Evolutionary conservation across 1,140 invertebrate genomes (phyloP).

Genomic region (Nilaparvata lugens): DNA sequence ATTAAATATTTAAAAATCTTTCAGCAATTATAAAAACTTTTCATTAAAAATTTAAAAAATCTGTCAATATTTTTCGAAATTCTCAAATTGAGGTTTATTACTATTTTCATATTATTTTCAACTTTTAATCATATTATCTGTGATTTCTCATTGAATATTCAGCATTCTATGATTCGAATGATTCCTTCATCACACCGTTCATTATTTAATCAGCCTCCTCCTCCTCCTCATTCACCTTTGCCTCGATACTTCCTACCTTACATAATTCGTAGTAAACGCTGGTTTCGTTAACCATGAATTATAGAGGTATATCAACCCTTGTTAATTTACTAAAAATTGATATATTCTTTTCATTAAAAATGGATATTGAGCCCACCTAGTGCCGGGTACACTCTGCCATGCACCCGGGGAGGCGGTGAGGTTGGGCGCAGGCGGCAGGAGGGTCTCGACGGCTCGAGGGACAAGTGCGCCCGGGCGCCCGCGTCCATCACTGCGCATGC

Average conservation of each 20-base stretch:
- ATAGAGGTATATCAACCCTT: neutral
- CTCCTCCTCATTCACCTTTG: neutral
- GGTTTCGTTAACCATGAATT: neutral
- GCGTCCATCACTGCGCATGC: neutral
- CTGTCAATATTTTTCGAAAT: no score
- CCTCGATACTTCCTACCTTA: neutral
- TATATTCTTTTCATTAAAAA: no score
- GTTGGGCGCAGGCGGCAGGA: constrained; percentile 39
- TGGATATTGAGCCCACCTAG: constrained; percentile 30
- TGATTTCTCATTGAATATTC: neutral
- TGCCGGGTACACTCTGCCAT: constrained; percentile 48
- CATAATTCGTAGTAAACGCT: neutral
- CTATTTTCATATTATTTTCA: no score
- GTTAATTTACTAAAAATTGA: constrained; percentile 3
- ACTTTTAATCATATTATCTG: no score
- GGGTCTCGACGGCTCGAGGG: constrained; percentile 33
- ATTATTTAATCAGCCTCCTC: neutral
- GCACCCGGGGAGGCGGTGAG: constrained; percentile 39
- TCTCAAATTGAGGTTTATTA: no score
- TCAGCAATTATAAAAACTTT: no score
- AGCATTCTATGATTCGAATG: no score
- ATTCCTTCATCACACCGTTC: neutral
- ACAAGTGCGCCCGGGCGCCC: neutral
- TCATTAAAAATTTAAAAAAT: no score
- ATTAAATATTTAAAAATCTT: no score